phyloP scores from a whole-genome alignment of 2,797 vertebrate genomes.

The Pseudomugil tenellus region DNA sequence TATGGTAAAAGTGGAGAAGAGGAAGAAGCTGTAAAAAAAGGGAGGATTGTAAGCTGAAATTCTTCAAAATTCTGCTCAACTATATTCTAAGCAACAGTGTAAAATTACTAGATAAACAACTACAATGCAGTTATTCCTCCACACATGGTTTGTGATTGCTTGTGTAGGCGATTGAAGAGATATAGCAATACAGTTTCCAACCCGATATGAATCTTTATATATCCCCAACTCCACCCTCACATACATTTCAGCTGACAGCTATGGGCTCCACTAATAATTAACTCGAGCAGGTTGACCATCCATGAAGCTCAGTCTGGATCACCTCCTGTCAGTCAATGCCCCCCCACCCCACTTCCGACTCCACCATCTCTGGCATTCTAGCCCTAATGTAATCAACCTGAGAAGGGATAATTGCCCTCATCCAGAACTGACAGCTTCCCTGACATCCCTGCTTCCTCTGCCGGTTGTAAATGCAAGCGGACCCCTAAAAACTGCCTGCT shows the following conservation, averaged over 20 bases:
- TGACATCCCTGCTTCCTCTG: constrained; percentile 87
- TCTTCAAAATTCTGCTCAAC: constrained; percentile 35
- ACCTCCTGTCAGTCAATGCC: constrained; percentile 64
- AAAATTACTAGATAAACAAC: constrained; percentile 21
- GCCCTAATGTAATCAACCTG: constrained; percentile 84
- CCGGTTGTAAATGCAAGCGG: constrained; percentile 85
- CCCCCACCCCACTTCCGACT: constrained; percentile 6
- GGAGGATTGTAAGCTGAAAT: constrained; percentile 16
- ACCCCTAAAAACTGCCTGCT: constrained; percentile 81
- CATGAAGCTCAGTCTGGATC: constrained; percentile 62
- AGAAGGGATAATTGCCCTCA: constrained; percentile 87
- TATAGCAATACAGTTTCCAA: constrained; percentile 10
- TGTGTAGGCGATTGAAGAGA: not conserved
- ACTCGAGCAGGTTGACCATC: constrained; percentile 73
- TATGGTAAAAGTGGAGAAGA: constrained; percentile 82
- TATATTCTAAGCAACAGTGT: constrained; percentile 61
- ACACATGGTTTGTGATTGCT: not conserved
- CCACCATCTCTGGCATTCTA: constrained; percentile 83
- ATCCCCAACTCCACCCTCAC: constrained; percentile 33
- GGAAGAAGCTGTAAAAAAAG: constrained; percentile 70
- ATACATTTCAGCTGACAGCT: constrained; percentile 67
- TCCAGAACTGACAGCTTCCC: constrained; percentile 84
- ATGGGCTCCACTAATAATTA: constrained; percentile 78
- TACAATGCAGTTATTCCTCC: constrained; percentile 6
- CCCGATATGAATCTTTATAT: not conserved